Conservation (phyloP, 2,888 invertebrate species). For the Tachina lurida region DNA sequence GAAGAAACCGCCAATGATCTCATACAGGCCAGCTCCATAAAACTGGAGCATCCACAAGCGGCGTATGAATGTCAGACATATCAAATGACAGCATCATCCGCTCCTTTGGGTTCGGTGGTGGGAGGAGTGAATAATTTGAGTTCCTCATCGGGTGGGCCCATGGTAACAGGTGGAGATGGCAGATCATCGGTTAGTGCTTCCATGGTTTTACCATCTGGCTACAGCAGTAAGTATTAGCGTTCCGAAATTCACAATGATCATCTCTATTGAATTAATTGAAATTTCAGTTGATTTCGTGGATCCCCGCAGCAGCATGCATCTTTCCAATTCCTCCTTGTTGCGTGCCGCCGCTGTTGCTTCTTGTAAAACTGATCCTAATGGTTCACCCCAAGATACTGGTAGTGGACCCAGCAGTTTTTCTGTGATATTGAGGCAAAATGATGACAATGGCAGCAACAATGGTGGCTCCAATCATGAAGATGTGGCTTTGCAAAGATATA, state of each 20-base stretch:
- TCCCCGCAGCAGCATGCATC: constrained; percentile 81
- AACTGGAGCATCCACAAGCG: constrained; percentile 88
- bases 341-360: constrained; percentile 76
- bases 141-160: constrained; percentile 55
- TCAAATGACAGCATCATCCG: constrained; percentile 84
- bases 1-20: constrained; percentile 91
- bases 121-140: constrained; percentile 67
- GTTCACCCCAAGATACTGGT: constrained; percentile 78
- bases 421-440: constrained; percentile 80
- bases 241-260: background rate
- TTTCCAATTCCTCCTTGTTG: constrained; percentile 79
- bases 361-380: constrained; percentile 80
- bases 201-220: constrained; percentile 90
- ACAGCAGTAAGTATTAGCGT: constrained; percentile 87
- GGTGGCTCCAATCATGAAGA: constrained; percentile 70
- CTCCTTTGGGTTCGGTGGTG: constrained; percentile 59
- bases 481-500: constrained; percentile 79
- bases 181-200: constrained; percentile 78
- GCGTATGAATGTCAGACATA: constrained; percentile 91
- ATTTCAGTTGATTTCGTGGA: constrained; percentile 81
- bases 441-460: constrained; percentile 75
- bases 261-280: background rate
- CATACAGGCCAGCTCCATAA: constrained; percentile 87
- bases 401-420: constrained; percentile 76
- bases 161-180: constrained; percentile 76